Base-by-base conservation (phyloP, 2,888 invertebrate species). In the Phytoseiulus persimilis region DNA sequence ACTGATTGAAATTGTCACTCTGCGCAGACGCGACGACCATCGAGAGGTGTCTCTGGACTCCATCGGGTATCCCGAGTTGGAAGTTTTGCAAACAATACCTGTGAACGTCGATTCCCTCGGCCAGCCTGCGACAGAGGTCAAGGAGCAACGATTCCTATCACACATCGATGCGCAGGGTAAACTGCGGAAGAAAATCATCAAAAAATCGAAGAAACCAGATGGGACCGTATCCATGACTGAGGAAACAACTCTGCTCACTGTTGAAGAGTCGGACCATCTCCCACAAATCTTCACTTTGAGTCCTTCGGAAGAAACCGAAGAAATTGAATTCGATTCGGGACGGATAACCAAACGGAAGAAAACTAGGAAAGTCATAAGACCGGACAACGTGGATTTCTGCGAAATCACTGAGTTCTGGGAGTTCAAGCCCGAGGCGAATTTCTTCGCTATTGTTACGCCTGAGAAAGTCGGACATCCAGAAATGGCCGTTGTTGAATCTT, bases 1-100 rank as follows among this genome's bases (percentile, higher is more conserved):
- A 5, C 87, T 87, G 5, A 87, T 87, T 33, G 87, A 87, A 33
- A 45, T 87, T 28, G n/a, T n/a, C 28, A 33, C 33, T 11, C 14
- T 87, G n/a, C 32, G 32, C 23, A 33, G 14, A 32, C 32, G 39
- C 6, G 39, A 33, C 28, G 32, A 33, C 28, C 28, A 32, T 5
- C 87, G 18, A 14, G 87, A 87, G n/a, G 23, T 87, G 28, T 31
- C 33, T 0, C 87, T 87, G 2, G 87, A 87, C 9, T 33, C 87
- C 28, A 33, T 87, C 33, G 87, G 87, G 28, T 87, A 87, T 87
- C 87, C 87, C 28, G 87, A 87, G n/a, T 39, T 87, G n/a, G 87
- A 87, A 1, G 33, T 87, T 9, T 3, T 87, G 32, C 87, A 87
- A 33, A 87, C 87, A 1, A 87, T 87, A 31, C 87, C 39, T n/a